A percentile compares a stretch with the other conserved stretches of the same genome.
Evolutionary conservation across 2,113 vertebrate genomes (phyloP).

Genomic region (Poeciliopsis prolifica): DNA sequence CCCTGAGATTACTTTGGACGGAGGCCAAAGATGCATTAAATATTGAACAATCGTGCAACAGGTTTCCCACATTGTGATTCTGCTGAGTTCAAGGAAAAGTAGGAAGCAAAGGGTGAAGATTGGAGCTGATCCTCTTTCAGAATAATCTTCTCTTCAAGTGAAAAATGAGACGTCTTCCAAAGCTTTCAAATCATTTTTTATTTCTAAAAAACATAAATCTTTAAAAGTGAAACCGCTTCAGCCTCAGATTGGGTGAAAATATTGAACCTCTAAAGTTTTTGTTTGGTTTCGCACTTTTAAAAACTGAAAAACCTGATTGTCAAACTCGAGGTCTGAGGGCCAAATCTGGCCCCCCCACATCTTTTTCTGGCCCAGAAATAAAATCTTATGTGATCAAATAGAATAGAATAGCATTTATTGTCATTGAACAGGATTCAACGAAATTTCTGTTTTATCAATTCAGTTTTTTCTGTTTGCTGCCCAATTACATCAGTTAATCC

Average conservation of each 20-base stretch:
- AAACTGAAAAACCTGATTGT: too few species aligned
- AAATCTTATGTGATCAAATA: too few species aligned
- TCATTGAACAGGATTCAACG: too few species aligned
- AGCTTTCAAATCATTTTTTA: not conserved
- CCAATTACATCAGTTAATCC: too few species aligned
- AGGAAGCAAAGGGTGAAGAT: not conserved
- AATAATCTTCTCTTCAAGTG: not conserved
- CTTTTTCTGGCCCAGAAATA: too few species aligned
- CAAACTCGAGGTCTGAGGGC: too few species aligned
- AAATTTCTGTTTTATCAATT: too few species aligned
- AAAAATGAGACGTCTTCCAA: not conserved
- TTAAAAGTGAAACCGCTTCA: not conserved
- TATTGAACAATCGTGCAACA: constrained; percentile 40
- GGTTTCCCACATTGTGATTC: constrained; percentile 12
- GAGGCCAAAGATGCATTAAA: constrained; percentile 57
- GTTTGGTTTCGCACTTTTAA: too few species aligned
- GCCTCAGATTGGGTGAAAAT: not conserved
- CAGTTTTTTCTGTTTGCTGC: too few species aligned
- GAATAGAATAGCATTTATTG: too few species aligned
- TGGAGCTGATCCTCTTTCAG: not conserved
- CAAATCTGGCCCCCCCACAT: too few species aligned
- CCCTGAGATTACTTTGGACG: constrained; percentile 56
- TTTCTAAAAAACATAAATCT: not conserved
- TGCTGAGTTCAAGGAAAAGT: not conserved
- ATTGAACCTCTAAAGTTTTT: not conserved